Base-by-base conservation (phyloP, 2,888 invertebrate genomes). In the Halocaridina rubra region DNA sequence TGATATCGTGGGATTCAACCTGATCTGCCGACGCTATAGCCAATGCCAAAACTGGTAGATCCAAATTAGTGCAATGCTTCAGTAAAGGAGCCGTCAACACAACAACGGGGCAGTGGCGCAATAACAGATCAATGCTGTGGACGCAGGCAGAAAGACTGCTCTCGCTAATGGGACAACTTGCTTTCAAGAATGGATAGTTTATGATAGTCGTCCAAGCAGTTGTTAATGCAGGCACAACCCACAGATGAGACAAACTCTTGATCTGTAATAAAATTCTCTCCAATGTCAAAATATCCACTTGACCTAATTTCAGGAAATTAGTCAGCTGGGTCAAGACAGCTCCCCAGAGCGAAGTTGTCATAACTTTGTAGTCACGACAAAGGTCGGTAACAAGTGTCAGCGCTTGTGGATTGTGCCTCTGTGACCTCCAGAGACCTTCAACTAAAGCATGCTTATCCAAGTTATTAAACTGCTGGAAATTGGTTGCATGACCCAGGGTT, bases 371-470 rank as follows among this genome's bases (percentile, higher is more conserved):
- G 59, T 84, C 82, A 59, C 67, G 80, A n/a, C 88, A 86, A 33
- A 88, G 69, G 59, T 88, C 88, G 27, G 86, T 81, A n/a, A 88
- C 67, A n/a, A 88, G 81, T 22, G 79, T 61, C 5, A 88, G 71
- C 0, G 88, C 88, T 8, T 59, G 46, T 16, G 88, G 86, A 33
- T 84, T 84, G 72, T 88, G 88, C 10, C 86, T 61, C 13, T 88
- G 88, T 19, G 86, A 76, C 29, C 88, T 59, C 88, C 88, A 88
- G 1, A 88, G 78, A 30, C 84, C 86, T 64, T 88, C 86, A 29
- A 85, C 84, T 24, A 88, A 64, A 24, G 86, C 84, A 61, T 64
- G 53, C 46, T 86, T 86, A 33, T 88, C 88, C 81, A 86, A 80
- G 4, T 22, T 53, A 29, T 57, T 76, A 53, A 88, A 86, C 30